These are phyloP conservation scores for Oncorhynchus kisutch DNA, from an alignment of 2,113 vertebrate genomes.

Conservation along the genomic window DNA sequence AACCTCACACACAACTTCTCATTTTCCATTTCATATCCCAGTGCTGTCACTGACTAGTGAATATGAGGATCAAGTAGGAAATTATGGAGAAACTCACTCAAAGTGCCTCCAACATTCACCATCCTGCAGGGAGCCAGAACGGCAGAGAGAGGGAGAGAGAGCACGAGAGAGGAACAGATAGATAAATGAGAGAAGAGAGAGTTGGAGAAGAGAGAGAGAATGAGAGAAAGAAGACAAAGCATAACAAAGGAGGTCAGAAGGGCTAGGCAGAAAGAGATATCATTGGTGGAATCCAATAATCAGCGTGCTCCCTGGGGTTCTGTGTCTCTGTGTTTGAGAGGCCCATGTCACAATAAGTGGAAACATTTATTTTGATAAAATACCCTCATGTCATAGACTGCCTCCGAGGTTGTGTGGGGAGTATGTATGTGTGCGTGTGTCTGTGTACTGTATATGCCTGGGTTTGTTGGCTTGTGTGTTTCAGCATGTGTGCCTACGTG, in stretches of 20 bases:
- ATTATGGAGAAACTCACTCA: no score
- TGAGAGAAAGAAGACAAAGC: no score
- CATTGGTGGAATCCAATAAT: slow-evolving; percentile 40
- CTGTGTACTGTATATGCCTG: slow-evolving; percentile 1
- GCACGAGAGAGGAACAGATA: no score
- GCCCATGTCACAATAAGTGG: slow-evolving; percentile 19
- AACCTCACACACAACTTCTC: no score
- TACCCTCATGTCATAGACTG: slow-evolving; percentile 3
- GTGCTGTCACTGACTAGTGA: no score
- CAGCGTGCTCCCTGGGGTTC: slow-evolving; percentile 5
- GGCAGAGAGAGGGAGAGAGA: no score
- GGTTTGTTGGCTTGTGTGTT: neutral
- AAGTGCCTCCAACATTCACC: no score
- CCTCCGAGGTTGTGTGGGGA: neutral
- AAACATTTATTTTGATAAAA: slow-evolving; percentile 29
- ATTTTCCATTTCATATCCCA: no score
- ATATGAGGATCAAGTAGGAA: no score
- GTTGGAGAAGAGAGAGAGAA: neutral
- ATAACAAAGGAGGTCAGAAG: no score
- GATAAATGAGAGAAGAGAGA: no score
- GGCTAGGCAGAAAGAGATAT: neutral
- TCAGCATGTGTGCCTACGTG: neutral
- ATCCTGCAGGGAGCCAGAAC: no score
- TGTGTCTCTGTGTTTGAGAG: slow-evolving; percentile 1
- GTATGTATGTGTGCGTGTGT: neutral